A percentile compares a stretch with the other conserved stretches of the same genome.
These are phyloP conservation scores for Lerista edwardsae DNA, from an alignment of 2,797 vertebrate genomes.

Conservation along the genomic window DNA sequence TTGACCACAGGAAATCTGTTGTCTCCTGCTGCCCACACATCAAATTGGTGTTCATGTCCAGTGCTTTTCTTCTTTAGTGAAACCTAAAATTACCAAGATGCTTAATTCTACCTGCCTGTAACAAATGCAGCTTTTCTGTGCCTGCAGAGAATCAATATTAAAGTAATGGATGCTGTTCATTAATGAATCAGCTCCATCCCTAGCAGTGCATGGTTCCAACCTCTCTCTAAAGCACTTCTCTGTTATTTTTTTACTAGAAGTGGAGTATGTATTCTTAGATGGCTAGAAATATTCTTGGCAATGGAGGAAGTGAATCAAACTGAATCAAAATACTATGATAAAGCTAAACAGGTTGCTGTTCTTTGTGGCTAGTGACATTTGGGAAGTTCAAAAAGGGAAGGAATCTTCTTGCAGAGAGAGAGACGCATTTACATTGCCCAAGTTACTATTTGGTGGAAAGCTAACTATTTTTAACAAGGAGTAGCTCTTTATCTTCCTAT, in stretches of 20 bases:
- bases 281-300: too few species aligned
- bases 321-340: neutral
- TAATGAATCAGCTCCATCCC: neutral
- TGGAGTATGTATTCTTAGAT: neutral
- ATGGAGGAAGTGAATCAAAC: neutral
- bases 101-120: neutral
- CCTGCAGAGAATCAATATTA: too few species aligned
- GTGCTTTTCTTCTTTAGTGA: too few species aligned
- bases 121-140: neutral
- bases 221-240: neutral
- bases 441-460: neutral
- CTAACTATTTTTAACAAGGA: neutral
- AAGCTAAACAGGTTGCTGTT: neutral
- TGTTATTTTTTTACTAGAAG: neutral
- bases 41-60: neutral
- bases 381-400: constrained; percentile 18
- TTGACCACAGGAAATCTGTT: neutral
- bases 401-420: neutral
- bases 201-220: too few species aligned
- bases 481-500: neutral
- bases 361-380: constrained; percentile 8
- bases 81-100: neutral
- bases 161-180: neutral
- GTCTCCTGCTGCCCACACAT: neutral
- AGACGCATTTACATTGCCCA: neutral